phyloP scores from a whole-genome alignment of 2,113 vertebrate species.

The Amia ocellicauda region DNA sequence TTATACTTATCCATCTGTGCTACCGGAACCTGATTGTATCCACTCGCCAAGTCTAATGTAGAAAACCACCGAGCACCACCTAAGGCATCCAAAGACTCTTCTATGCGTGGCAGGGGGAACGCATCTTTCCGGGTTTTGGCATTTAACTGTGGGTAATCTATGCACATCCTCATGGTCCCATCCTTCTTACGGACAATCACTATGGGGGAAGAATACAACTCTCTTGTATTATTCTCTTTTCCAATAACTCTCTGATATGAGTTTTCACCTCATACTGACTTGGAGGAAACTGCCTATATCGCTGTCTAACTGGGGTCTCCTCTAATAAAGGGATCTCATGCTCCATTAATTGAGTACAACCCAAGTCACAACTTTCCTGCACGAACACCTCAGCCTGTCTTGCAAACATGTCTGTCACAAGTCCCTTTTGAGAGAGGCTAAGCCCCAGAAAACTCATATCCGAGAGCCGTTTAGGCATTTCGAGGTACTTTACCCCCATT shows the following conservation, averaged over 20 bases:
- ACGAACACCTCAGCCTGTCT: not conserved
- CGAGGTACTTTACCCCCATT: too few relatives aligned
- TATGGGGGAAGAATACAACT: constrained; percentile 12
- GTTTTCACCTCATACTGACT: constrained; percentile 15
- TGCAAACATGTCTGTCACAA: not conserved
- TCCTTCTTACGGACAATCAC: constrained; percentile 16
- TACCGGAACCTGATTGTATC: too few relatives aligned
- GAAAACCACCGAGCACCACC: too few relatives aligned
- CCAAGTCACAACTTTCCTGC: not conserved
- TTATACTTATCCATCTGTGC: too few relatives aligned
- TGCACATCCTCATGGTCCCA: not conserved
- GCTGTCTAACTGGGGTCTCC: constrained; percentile 4
- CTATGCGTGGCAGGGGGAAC: too few relatives aligned
- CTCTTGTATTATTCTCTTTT: constrained; percentile 10
- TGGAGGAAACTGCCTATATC: not conserved
- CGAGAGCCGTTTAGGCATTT: too few relatives aligned
- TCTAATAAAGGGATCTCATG: constrained; percentile 19
- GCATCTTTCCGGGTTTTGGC: too few relatives aligned
- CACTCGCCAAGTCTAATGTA: too few relatives aligned
- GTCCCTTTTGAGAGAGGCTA: not conserved
- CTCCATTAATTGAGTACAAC: not conserved
- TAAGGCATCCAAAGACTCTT: too few relatives aligned
- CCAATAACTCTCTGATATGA: constrained; percentile 17
- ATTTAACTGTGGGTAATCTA: constrained; percentile 12
- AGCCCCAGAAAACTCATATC: too few relatives aligned